phyloP scores from a whole-genome alignment of 2,113 vertebrate genomes.

The Erinaceus europaeus region DNA sequence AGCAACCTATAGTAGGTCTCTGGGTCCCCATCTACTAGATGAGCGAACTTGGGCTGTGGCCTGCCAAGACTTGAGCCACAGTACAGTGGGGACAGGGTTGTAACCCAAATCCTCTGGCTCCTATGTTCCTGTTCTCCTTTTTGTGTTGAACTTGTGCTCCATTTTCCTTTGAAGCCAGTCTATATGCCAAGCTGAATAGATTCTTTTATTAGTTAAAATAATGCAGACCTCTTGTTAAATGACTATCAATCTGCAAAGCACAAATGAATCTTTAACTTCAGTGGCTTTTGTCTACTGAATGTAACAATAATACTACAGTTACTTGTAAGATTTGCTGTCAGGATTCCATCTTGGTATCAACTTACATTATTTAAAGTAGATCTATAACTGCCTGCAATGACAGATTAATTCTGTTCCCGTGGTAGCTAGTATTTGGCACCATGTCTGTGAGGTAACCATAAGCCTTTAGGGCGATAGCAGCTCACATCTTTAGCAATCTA shows the following conservation, averaged over 20 bases:
- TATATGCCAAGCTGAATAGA: slow-evolving; percentile 33
- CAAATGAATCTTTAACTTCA: slow-evolving; percentile 3
- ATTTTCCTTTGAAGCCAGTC: background rate
- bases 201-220: slow-evolving; percentile 27
- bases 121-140: background rate
- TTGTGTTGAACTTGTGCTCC: background rate
- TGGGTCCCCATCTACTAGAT: background rate
- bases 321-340: slow-evolving; percentile 50
- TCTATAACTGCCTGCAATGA: slow-evolving; percentile 88
- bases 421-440: slow-evolving; percentile 89
- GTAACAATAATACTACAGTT: background rate
- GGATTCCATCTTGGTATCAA: slow-evolving; percentile 33
- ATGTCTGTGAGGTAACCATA: slow-evolving; percentile 81
- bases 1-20: background rate
- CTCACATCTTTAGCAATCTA: slow-evolving; percentile 85
- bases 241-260: background rate
- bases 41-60: background rate
- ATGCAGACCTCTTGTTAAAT: background rate
- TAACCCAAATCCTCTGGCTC: background rate
- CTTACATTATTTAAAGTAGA: slow-evolving; percentile 79
- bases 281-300: background rate
- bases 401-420: slow-evolving; percentile 89
- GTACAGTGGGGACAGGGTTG: background rate
- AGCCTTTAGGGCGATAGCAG: slow-evolving; percentile 86
- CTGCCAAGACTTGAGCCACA: background rate